These are phyloP conservation scores for Pseudomyrmex sp. DNA, from an alignment of 1,140 invertebrate genomes.

Conservation along the genomic window DNA sequence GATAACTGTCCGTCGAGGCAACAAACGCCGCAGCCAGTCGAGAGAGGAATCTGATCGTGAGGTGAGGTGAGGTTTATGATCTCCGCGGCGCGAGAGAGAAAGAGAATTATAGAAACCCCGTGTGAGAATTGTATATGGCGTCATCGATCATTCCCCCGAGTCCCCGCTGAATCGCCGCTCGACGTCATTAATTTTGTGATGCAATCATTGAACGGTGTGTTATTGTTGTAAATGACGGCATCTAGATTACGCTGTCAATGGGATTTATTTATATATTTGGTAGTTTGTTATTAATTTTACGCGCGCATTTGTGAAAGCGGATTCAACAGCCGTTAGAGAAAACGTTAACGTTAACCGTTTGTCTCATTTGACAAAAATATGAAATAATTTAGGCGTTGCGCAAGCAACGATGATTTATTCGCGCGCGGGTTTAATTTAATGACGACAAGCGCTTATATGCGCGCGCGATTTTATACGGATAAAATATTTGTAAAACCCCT, in stretches of 20 bases:
- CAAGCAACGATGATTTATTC: slow-evolving; percentile 13
- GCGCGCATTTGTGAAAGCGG: background rate
- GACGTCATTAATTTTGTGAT: slow-evolving; percentile 51
- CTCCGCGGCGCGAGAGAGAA: slow-evolving; percentile 6
- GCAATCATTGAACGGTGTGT: slow-evolving; percentile 23
- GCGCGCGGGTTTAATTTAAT: too few species aligned
- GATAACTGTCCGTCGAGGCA: slow-evolving; percentile 25
- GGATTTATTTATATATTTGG: background rate
- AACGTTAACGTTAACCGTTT: too few species aligned
- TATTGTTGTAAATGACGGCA: slow-evolving; percentile 24
- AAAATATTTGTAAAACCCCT: slow-evolving; percentile 32
- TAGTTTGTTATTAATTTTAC: background rate
- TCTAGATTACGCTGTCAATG: slow-evolving; percentile 14
- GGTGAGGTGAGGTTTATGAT: slow-evolving; percentile 40
- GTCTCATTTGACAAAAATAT: slow-evolving; percentile 9
- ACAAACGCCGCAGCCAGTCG: background rate
- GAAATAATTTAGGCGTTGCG: background rate
- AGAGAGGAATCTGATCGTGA: slow-evolving; percentile 43
- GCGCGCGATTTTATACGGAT: background rate
- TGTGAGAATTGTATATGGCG: slow-evolving; percentile 47
- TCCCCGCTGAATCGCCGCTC: slow-evolving; percentile 39
- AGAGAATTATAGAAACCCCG: slow-evolving; percentile 35
- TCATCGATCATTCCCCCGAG: slow-evolving; percentile 54
- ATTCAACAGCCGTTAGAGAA: background rate
- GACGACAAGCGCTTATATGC: slow-evolving; percentile 15